Evolutionary conservation across 37 sponge, comb jelly and placozoan species (phyloP).

Genomic region (Trichoplax adhaerens): DNA sequence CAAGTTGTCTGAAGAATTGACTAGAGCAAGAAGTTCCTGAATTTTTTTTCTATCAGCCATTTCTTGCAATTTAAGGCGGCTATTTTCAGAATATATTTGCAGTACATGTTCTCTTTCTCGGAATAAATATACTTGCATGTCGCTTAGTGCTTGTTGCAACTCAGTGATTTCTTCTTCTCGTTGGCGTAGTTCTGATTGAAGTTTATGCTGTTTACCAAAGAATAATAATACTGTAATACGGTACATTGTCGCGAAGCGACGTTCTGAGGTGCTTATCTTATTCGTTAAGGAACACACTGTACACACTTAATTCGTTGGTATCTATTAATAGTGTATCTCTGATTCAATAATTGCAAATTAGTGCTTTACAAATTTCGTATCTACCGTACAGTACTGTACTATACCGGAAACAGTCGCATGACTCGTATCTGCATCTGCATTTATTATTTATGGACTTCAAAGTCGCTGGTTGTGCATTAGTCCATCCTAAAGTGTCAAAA

Average conservation of each 20-base stretch:
- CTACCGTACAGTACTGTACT: not conserved
- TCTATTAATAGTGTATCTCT: no score
- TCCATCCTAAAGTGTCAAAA: no score
- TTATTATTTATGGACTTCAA: no score
- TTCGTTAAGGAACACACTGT: no score
- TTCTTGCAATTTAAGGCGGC: slow-evolving; percentile 83
- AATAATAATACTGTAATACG: no score
- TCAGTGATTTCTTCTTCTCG: slow-evolving; percentile 89
- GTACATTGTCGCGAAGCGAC: no score
- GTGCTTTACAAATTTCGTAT: not conserved
- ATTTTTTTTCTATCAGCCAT: slow-evolving; percentile 82
- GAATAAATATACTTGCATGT: slow-evolving; percentile 79
- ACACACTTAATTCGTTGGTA: no score
- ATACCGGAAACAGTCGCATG: not conserved
- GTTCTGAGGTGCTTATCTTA: no score
- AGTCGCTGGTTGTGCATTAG: no score
- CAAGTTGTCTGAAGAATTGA: slow-evolving; percentile 15
- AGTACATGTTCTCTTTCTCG: slow-evolving; percentile 41
- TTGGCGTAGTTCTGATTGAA: slow-evolving; percentile 72
- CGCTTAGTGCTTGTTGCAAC: slow-evolving; percentile 96
- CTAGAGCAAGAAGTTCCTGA: slow-evolving; percentile 78
- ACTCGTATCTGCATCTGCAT: no score
- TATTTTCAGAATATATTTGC: slow-evolving; percentile 89
- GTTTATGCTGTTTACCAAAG: slow-evolving; percentile 41
- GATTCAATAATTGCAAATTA: not conserved